Evolutionary conservation across 1,140 invertebrate genomes (phyloP).

Genomic region (Phocides pigmalion): DNA sequence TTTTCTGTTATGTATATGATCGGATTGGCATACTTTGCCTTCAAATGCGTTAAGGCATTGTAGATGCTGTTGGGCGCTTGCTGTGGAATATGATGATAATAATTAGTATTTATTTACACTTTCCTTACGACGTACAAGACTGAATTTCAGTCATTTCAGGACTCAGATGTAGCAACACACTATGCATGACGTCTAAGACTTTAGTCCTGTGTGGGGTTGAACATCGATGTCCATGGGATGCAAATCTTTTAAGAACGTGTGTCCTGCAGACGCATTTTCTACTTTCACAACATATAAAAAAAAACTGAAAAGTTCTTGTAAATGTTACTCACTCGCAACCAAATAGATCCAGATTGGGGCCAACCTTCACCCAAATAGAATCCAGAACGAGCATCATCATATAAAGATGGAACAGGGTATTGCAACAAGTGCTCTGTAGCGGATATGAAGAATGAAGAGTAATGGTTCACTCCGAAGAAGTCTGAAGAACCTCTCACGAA

Average conservation of each 20-base stretch:
- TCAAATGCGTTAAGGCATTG: slow-evolving; percentile 73
- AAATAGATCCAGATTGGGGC: slow-evolving; percentile 38
- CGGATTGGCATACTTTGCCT: slow-evolving; percentile 81
- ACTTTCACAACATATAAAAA: no score
- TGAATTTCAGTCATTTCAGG: no score
- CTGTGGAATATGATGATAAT: slow-evolving; percentile 36
- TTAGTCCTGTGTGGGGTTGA: no score
- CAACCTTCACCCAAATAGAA: slow-evolving; percentile 32
- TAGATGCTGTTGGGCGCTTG: slow-evolving; percentile 56
- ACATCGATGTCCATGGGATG: no score
- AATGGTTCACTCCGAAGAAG: slow-evolving; percentile 88
- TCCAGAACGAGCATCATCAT: slow-evolving; percentile 34
- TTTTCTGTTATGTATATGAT: slow-evolving; percentile 86
- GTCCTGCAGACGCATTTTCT: no score
- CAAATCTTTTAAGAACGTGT: no score
- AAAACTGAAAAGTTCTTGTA: background rate
- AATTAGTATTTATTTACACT: no score
- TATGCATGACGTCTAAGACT: no score
- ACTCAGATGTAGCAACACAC: no score
- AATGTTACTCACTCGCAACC: slow-evolving; percentile 44
- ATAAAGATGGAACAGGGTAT: slow-evolving; percentile 33
- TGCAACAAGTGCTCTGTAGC: slow-evolving; percentile 13
- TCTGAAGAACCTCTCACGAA: slow-evolving; percentile 85
- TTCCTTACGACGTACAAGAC: no score
- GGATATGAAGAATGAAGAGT: slow-evolving; percentile 68